Evolutionary conservation across 2,797 vertebrate genomes (phyloP).

Genomic region (Simalia tracyae): DNA sequence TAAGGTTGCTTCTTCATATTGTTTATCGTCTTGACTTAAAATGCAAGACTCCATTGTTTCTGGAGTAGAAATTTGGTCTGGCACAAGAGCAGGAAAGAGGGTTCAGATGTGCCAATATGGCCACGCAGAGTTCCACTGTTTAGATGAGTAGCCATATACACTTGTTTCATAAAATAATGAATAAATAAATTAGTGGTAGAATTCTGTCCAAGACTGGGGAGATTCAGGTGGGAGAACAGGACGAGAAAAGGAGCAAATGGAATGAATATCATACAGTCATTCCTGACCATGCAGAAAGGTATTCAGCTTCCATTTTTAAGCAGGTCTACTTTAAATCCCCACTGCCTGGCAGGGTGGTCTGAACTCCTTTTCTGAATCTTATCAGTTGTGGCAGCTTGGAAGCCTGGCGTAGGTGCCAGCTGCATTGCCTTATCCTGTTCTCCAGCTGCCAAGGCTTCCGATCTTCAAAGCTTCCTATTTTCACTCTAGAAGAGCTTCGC

Average conservation of each 20-base stretch:
- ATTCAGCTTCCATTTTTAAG: background rate
- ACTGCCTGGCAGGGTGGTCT: background rate
- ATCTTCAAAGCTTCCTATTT: background rate
- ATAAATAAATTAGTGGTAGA: background rate
- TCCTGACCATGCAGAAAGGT: background rate
- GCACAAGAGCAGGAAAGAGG: background rate
- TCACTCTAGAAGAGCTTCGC: background rate
- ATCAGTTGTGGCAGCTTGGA: background rate
- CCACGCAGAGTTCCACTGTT: background rate
- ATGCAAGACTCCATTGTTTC: background rate
- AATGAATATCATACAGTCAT: background rate
- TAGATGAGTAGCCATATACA: background rate
- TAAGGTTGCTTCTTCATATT: background rate
- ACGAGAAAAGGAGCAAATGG: background rate
- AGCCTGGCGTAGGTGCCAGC: background rate
- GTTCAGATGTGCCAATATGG: background rate
- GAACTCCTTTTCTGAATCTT: background rate
- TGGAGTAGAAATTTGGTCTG: background rate
- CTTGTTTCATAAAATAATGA: background rate
- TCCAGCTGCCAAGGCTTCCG: background rate
- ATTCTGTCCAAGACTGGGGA: background rate
- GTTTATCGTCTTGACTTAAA: background rate
- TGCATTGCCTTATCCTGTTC: background rate
- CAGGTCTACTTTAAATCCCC: background rate
- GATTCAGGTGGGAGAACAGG: background rate